Evolutionary conservation across 1,140 invertebrate genomes (phyloP), one percentile per base, ranked within the genome.

Genomic region (Lepidotrigona ventralis): DNA sequence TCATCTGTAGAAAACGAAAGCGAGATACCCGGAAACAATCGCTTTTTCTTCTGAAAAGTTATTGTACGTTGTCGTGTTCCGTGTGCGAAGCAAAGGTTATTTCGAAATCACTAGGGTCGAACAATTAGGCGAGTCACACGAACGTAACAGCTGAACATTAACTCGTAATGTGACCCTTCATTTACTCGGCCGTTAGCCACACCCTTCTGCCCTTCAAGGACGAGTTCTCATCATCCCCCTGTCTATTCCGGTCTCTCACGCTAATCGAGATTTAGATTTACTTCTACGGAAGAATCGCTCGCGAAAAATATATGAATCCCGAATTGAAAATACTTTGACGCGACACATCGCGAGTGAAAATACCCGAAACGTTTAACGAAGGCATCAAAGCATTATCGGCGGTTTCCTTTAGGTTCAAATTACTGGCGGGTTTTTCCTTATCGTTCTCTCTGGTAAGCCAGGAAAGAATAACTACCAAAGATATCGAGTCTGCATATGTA

Each of bases 71-170:
- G 14, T n/a, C 58, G 53, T 68, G 23, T 81, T 72, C 64, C 51
- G 72, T 64, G 81, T 23, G 69, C 29, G 70, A 72, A 64, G 53
- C 75, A 84, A 81, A 80, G 71, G 79, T 69, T 90, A 90, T 80
- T 92, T 93, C 86, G 46, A 81, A 71, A 87, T 86, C 90, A 85
- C 89, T 86, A 77, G 84, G 90, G 90, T 89, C 79, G 88, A 92
- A 87, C 92, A 93, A 94, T 94, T 94, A 94, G 91, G 88, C 89
- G 92, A 94, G 94, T 94, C 91, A 90, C 93, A 93, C 39, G 70
- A 78, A 83, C 92, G 93, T 94, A 94, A 94, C 93, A 94, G 93
- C 93, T 93, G 93, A 93, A 92, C 93, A 93, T 94, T 94, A 93
- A 93, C 93, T 93, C 91, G 91, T 92, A 94, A 93, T 93, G 93